phyloP scores from a whole-genome alignment of 1,140 invertebrate species.

The Leptoteleia sp. region DNA sequence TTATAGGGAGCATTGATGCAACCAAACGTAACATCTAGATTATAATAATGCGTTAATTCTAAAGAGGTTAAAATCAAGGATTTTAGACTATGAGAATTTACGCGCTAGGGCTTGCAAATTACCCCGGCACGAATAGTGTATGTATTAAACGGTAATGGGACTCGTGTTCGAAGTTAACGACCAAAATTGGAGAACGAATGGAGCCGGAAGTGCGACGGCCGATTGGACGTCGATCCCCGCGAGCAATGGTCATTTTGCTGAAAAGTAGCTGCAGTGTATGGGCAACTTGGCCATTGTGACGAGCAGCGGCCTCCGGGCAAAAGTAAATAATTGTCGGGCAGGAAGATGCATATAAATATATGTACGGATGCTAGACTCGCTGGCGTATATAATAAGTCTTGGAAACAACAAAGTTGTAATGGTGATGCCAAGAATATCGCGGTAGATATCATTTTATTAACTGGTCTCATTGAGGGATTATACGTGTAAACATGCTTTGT shows the following conservation, averaged over 20 bases:
- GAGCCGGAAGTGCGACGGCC: conserved; percentile 67
- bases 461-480: too few relatives aligned
- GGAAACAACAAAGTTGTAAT: too few relatives aligned
- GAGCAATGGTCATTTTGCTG: conserved; percentile 74
- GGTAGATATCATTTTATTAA: too few relatives aligned
- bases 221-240: conserved; percentile 70
- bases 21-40: background rate
- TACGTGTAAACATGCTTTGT: too few relatives aligned
- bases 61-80: conserved; percentile 12
- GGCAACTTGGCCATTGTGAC: conserved; percentile 80
- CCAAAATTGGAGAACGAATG: conserved; percentile 56
- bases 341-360: conserved; percentile 66
- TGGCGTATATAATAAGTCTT: conserved; percentile 8
- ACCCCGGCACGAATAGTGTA: conserved; percentile 15
- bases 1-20: background rate
- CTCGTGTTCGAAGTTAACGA: conserved; percentile 44
- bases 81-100: conserved; percentile 16
- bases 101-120: conserved; percentile 11
- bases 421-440: too few relatives aligned
- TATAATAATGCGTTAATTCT: conserved; percentile 25
- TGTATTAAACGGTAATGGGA: conserved; percentile 37
- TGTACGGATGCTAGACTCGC: conserved; percentile 20
- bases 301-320: conserved; percentile 77
- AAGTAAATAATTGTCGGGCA: conserved; percentile 79
- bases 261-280: conserved; percentile 80